These are phyloP conservation scores for Nomia melanderi DNA, from an alignment of 1,140 invertebrate species.

Conservation along the genomic window DNA sequence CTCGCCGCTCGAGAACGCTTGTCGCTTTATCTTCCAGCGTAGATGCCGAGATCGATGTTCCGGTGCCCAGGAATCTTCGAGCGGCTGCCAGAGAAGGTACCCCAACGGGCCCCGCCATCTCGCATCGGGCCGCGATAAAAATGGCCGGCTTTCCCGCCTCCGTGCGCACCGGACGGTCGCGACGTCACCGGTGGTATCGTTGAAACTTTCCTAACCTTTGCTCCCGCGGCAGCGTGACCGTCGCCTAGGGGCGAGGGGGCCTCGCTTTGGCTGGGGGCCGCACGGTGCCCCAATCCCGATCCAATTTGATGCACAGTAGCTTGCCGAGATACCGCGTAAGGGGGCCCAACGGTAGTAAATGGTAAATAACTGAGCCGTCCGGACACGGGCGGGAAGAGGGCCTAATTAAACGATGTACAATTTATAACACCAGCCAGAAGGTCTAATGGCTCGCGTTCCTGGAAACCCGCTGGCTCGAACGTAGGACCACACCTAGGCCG, in stretches of 20 bases:
- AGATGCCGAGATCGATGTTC: constrained; percentile 3
- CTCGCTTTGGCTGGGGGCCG: no score
- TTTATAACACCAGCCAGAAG: constrained; percentile 81
- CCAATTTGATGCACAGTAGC: constrained; percentile 79
- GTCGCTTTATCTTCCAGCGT: background rate
- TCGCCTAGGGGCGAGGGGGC: no score
- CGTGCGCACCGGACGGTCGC: background rate
- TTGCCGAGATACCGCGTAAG: constrained; percentile 59
- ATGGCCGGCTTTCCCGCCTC: background rate
- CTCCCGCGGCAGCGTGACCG: constrained; percentile 8
- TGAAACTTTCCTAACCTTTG: constrained; percentile 32
- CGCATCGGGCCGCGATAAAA: background rate
- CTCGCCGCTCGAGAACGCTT: constrained; percentile 6
- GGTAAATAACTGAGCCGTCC: constrained; percentile 75
- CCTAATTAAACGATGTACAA: constrained; percentile 82
- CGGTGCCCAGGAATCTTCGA: background rate
- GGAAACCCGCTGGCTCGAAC: constrained; percentile 77
- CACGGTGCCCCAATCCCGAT: constrained; percentile 63
- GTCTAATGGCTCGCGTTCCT: constrained; percentile 81
- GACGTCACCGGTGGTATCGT: no score
- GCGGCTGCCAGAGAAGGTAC: no score
- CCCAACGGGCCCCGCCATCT: constrained; percentile 15
- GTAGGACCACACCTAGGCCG: constrained; percentile 80
- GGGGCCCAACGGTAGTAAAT: constrained; percentile 72
- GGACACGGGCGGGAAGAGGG: constrained; percentile 69